These are phyloP conservation scores for Magallana angulata DNA, from an alignment of 1,140 invertebrate genomes.

Conservation along the genomic window DNA sequence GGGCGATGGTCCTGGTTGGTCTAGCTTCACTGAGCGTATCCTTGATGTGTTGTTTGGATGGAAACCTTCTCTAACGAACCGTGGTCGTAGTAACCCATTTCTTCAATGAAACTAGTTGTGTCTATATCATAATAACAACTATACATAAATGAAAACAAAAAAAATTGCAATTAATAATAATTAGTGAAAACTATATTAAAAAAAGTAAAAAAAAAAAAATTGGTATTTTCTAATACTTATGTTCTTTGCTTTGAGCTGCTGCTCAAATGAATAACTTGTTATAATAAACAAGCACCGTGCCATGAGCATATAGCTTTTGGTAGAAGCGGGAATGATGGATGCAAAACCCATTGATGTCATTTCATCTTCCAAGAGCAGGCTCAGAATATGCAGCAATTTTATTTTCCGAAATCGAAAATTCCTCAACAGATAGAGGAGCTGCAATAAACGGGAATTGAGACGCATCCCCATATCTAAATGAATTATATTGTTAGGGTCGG, in stretches of 20 bases:
- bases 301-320: too few species aligned
- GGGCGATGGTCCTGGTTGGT: neutral
- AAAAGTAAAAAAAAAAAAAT: too few species aligned
- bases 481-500: slow-evolving; percentile 35
- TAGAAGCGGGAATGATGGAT: too few species aligned
- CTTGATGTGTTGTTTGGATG: slow-evolving; percentile 27
- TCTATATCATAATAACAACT: neutral
- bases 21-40: slow-evolving; percentile 5
- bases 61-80: slow-evolving; percentile 12
- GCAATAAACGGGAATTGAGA: slow-evolving; percentile 4
- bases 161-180: too few species aligned
- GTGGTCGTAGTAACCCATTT: neutral
- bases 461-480: slow-evolving; percentile 6
- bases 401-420: neutral
- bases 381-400: slow-evolving; percentile 4
- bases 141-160: neutral
- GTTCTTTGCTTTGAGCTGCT: too few species aligned
- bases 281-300: too few species aligned
- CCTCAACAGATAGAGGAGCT: slow-evolving; percentile 3
- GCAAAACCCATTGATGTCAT: neutral
- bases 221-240: too few species aligned
- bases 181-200: too few species aligned
- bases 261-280: too few species aligned
- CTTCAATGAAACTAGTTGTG: slow-evolving; percentile 17
- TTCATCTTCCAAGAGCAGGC: neutral